These are phyloP conservation scores for Peromyscus californicus DNA, from an alignment of 2,113 vertebrate genomes.

Conservation along the genomic window DNA sequence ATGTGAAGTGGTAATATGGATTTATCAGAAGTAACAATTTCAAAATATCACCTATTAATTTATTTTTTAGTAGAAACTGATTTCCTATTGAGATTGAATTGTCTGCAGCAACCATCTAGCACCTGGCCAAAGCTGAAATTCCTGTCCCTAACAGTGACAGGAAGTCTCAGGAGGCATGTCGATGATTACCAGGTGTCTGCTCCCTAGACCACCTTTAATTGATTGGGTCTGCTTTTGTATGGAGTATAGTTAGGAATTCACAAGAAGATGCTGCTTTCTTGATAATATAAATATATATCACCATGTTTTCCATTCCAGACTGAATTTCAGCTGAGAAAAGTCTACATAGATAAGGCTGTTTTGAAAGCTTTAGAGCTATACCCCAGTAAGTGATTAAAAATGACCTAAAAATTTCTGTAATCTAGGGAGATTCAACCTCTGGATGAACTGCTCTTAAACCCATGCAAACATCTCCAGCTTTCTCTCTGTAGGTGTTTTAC, in stretches of 20 bases:
- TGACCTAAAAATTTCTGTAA: constrained; percentile 51
- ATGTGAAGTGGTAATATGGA: not conserved
- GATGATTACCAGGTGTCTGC: not conserved
- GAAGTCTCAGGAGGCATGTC: not conserved
- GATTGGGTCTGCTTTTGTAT: not conserved
- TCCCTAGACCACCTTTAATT: not conserved
- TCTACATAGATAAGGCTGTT: not conserved
- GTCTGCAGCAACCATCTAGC: not conserved
- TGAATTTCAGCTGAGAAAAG: not conserved
- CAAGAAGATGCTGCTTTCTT: not conserved
- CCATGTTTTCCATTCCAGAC: not conserved
- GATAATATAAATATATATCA: not conserved
- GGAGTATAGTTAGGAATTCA: not conserved
- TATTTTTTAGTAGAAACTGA: not conserved
- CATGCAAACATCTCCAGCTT: not conserved
- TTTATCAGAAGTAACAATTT: not conserved
- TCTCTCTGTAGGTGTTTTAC: constrained; percentile 44
- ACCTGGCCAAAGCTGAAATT: not conserved
- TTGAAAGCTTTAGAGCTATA: constrained; percentile 27
- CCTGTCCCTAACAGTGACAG: not conserved
- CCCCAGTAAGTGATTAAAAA: constrained; percentile 46
- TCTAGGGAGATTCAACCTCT: constrained; percentile 59
- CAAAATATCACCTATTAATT: not conserved
- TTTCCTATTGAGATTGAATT: not conserved
- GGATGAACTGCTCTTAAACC: not conserved